Evolutionary conservation across 2,888 invertebrate species (phyloP).

Genomic region (Trichacis sp.): DNA sequence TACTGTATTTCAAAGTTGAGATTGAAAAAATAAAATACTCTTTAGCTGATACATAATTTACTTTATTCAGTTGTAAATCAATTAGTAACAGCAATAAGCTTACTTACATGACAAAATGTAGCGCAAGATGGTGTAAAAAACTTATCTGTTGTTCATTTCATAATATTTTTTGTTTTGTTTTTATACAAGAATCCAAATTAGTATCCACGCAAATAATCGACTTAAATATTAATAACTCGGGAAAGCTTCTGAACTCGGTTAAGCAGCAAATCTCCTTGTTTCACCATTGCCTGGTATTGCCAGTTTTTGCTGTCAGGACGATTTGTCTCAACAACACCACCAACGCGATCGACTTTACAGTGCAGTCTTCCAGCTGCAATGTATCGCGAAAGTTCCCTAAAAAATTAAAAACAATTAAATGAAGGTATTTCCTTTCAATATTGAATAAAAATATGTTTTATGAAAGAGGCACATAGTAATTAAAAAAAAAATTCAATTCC

Average conservation of each 20-base stretch:
- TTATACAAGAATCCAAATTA: background rate
- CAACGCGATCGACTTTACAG: conserved; percentile 97
- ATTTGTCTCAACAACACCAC: conserved; percentile 95
- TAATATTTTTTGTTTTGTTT: background rate
- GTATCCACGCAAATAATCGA: background rate
- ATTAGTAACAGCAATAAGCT: background rate
- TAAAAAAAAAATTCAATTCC: too few relatives aligned
- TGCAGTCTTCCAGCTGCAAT: conserved; percentile 97
- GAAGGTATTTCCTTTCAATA: too few relatives aligned
- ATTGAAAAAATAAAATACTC: background rate
- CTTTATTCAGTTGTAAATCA: background rate
- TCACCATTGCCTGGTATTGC: conserved; percentile 96
- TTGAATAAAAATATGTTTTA: too few relatives aligned
- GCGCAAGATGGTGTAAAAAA: background rate
- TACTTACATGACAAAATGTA: background rate
- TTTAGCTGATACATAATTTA: background rate
- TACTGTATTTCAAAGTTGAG: too few relatives aligned
- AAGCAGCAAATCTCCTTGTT: conserved; percentile 96
- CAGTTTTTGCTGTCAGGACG: conserved; percentile 90
- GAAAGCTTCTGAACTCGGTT: conserved; percentile 99
- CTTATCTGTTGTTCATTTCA: background rate
- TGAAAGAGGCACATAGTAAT: too few relatives aligned
- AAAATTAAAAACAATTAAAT: conserved; percentile 52
- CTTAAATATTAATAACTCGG: conserved; percentile 97
- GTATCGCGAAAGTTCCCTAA: conserved; percentile 84